Conservation (phyloP, 2,797 vertebrate genomes). For the Apogon hyalosoma region DNA sequence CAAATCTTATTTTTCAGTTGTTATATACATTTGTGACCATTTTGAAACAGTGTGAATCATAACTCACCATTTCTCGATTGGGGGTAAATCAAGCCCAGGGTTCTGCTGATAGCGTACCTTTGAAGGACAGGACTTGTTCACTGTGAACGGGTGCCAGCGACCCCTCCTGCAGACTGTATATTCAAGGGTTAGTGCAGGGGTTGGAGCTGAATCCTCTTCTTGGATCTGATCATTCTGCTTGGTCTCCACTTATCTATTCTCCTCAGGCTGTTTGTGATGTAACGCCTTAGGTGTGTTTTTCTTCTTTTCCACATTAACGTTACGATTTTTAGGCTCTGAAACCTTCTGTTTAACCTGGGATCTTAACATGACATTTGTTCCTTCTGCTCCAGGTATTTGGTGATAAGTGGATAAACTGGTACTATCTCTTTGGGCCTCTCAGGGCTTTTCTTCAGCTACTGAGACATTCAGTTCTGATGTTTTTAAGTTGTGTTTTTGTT, state of each 20-base stretch:
- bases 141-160: slow-evolving; percentile 76
- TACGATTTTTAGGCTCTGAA: not conserved
- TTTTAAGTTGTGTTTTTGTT: not conserved
- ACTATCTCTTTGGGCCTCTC: not conserved
- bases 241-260: not conserved
- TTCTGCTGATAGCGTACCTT: slow-evolving; percentile 11
- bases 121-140: slow-evolving; percentile 70
- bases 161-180: not conserved
- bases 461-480: not conserved
- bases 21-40: no score
- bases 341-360: not conserved
- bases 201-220: not conserved
- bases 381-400: not conserved
- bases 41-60: not conserved
- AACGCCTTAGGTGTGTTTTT: not conserved
- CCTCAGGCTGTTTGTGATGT: not conserved
- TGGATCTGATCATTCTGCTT: not conserved
- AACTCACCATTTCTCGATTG: slow-evolving; percentile 78
- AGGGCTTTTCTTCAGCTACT: not conserved
- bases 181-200: not conserved
- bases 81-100: slow-evolving; percentile 51
- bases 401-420: not conserved
- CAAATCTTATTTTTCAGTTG: no score
- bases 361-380: not conserved
- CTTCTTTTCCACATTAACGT: slow-evolving; percentile 2